A percentile compares a stretch with the other conserved stretches of the same genome.
phyloP scores from a whole-genome alignment of 2,888 invertebrate species.

The Tanytarsus gracilentus region DNA sequence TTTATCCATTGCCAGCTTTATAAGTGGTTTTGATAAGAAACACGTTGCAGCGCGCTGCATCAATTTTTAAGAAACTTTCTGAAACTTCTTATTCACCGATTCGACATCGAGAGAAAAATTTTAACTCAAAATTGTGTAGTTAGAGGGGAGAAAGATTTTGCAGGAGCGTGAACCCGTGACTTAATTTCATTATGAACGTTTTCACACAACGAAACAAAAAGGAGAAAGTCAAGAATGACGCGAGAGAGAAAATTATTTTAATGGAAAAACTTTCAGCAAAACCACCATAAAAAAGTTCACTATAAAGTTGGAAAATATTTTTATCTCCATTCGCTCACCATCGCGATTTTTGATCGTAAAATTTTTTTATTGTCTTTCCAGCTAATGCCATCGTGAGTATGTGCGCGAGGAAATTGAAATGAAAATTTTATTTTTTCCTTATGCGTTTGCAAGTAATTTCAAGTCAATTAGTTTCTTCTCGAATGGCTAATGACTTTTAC shows the following conservation, averaged over 20 bases:
- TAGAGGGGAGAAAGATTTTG: slow-evolving; percentile 1
- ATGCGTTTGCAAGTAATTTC: too few species aligned
- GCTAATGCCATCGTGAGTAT: slow-evolving; percentile 19
- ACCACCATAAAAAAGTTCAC: slow-evolving; percentile 22
- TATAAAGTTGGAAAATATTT: slow-evolving; percentile 22
- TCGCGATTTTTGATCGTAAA: slow-evolving; percentile 26
- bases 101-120: background rate
- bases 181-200: slow-evolving; percentile 27
- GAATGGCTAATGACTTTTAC: too few species aligned
- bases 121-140: background rate
- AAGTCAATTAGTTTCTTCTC: too few species aligned
- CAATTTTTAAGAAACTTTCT: background rate
- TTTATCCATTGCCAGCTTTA: background rate
- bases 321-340: slow-evolving; percentile 15
- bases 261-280: slow-evolving; percentile 25
- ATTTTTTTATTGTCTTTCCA: slow-evolving; percentile 20
- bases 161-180: slow-evolving; percentile 26
- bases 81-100: background rate
- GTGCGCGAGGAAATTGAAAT: too few species aligned
- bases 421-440: too few species aligned
- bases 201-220: slow-evolving; percentile 6
- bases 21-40: slow-evolving; percentile 15
- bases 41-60: slow-evolving; percentile 3
- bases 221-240: background rate
- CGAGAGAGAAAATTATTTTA: slow-evolving; percentile 23